Conservation (phyloP, 2,113 vertebrate species). For the Sigmodon hispidus region DNA sequence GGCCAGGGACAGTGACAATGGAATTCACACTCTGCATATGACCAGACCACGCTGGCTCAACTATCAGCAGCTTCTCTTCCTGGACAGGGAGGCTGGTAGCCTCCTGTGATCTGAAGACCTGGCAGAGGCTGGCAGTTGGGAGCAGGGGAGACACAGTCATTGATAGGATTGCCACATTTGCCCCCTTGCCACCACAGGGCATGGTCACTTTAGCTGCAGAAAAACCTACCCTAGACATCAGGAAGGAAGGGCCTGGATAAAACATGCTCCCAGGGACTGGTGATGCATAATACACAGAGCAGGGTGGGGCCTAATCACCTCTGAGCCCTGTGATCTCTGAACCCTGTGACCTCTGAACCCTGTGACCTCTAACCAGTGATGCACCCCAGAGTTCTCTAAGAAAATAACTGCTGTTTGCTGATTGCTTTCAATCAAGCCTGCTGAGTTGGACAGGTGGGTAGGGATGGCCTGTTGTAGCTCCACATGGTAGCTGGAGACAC, state of each 20-base stretch:
- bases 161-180: rapidly evolving
- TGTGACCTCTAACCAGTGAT: neutral
- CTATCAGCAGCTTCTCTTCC: neutral
- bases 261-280: too few relatives aligned
- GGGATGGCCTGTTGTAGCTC: too few relatives aligned
- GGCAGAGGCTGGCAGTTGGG: neutral
- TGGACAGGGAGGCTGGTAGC: neutral
- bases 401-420: neutral
- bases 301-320: neutral
- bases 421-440: neutral
- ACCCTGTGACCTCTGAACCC: neutral
- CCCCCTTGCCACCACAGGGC: neutral
- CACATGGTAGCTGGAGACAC: neutral
- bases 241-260: neutral
- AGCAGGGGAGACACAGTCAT: neutral
- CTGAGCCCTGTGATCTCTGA: neutral
- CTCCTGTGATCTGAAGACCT: neutral
- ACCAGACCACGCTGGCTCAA: rapidly evolving
- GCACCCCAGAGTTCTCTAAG: neutral
- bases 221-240: neutral
- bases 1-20: rapidly evolving
- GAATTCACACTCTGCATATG: rapidly evolving
- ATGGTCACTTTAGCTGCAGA: neutral
- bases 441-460: rapidly evolving
- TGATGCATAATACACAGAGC: neutral